Percentiles rank a stretch among this genome's conserved stretches.
Evolutionary conservation across 2,113 vertebrate genomes (phyloP).

Genomic region (Erythrolamprus reginae): DNA sequence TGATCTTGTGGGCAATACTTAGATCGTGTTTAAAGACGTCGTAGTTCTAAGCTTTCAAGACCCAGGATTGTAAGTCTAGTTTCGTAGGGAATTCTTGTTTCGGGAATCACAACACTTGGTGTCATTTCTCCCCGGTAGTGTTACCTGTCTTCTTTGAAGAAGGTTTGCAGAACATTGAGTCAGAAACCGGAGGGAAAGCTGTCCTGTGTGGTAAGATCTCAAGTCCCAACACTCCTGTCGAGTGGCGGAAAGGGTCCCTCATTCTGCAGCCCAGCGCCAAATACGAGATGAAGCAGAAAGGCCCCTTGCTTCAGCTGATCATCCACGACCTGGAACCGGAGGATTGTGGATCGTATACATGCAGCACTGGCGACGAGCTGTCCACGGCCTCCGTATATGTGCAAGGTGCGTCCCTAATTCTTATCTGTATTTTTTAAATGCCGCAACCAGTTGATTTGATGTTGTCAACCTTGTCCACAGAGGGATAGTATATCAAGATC

Average conservation of each 20-base stretch:
- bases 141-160: constrained; percentile 73
- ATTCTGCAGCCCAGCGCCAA: constrained; percentile 77
- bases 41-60: too few species aligned
- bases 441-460: too few species aligned
- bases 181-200: constrained; percentile 73
- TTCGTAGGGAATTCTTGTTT: too few species aligned
- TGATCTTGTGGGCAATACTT: too few species aligned
- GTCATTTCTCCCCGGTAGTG: constrained; percentile 60
- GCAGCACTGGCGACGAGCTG: constrained; percentile 80
- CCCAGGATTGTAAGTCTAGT: too few species aligned
- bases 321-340: constrained; percentile 74
- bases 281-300: constrained; percentile 75
- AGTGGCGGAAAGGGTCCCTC: constrained; percentile 84
- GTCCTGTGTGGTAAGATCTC: constrained; percentile 78
- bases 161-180: constrained; percentile 76
- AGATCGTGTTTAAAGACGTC: too few species aligned
- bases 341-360: constrained; percentile 85
- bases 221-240: constrained; percentile 63
- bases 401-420: constrained; percentile 72
- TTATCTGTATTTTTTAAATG: not conserved
- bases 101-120: too few species aligned
- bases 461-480: not conserved
- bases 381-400: constrained; percentile 82
- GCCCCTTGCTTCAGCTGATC: constrained; percentile 69
- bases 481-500: not conserved